phyloP scores from a whole-genome alignment of 2,113 vertebrate species.

The Forbesichthys agassizii region DNA sequence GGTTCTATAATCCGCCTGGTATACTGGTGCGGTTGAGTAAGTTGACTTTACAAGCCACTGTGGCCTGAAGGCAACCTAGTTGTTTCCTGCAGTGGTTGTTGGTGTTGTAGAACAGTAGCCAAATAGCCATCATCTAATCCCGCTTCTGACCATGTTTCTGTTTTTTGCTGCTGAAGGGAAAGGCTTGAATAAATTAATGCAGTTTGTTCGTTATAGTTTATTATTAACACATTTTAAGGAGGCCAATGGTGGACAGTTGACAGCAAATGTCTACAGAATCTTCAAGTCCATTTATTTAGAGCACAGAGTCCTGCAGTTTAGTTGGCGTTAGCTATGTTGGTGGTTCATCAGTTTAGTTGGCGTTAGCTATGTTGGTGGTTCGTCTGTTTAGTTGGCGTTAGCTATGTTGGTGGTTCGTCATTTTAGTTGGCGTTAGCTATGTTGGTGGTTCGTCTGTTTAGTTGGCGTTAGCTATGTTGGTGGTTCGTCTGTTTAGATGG shows the following conservation, averaged over 20 bases:
- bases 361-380: too few species aligned
- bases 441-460: too few species aligned
- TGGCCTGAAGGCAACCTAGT: background rate
- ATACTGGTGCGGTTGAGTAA: background rate
- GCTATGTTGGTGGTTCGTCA: too few species aligned
- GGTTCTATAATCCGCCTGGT: background rate
- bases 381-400: too few species aligned
- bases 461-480: too few species aligned
- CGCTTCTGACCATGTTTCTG: background rate
- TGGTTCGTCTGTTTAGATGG: too few species aligned
- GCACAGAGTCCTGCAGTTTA: slow-evolving; percentile 13
- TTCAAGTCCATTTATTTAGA: slow-evolving; percentile 7
- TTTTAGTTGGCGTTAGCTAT: too few species aligned
- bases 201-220: background rate
- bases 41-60: background rate
- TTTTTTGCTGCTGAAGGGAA: background rate
- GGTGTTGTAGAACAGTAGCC: background rate
- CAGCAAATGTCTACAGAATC: background rate
- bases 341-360: too few species aligned
- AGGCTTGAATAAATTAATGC: background rate
- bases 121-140: background rate
- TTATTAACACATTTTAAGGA: background rate
- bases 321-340: too few species aligned
- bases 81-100: background rate
- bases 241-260: background rate